phyloP scores from a whole-genome alignment of 2,113 vertebrate genomes.

The Rhinolophus ferrumequinum region DNA sequence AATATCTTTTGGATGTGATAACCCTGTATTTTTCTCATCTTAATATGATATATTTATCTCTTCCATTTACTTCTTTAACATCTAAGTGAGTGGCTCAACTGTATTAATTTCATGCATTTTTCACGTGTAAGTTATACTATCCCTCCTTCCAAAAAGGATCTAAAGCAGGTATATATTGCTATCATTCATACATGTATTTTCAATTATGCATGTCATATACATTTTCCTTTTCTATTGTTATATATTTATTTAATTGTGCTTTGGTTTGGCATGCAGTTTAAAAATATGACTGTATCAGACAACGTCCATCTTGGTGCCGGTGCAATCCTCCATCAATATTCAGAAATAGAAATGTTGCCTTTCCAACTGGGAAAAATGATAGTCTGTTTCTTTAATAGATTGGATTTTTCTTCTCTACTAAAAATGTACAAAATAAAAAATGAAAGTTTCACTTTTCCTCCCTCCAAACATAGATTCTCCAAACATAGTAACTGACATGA shows the following conservation, averaged over 20 bases:
- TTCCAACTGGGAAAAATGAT: neutral
- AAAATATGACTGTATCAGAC: neutral
- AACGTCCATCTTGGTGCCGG: neutral
- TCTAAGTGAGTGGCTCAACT: neutral
- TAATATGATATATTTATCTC: neutral
- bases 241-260: neutral
- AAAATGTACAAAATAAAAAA: neutral
- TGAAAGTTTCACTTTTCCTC: neutral
- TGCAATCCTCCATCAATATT: neutral
- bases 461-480: neutral
- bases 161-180: neutral
- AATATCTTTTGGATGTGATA: neutral
- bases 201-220: neutral
- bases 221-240: neutral
- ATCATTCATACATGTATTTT: neutral
- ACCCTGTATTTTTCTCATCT: neutral
- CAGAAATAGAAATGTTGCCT: slow-evolving; percentile 25
- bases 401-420: slow-evolving; percentile 21
- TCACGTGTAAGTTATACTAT: neutral
- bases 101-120: neutral
- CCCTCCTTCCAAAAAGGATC: neutral
- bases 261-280: neutral
- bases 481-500: no score
- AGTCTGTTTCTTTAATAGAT: neutral
- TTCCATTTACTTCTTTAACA: neutral